Percentiles rank a stretch among this genome's conserved stretches.
These are phyloP conservation scores for Pipra filicauda DNA, from an alignment of 2,113 vertebrate species.

Conservation along the genomic window DNA sequence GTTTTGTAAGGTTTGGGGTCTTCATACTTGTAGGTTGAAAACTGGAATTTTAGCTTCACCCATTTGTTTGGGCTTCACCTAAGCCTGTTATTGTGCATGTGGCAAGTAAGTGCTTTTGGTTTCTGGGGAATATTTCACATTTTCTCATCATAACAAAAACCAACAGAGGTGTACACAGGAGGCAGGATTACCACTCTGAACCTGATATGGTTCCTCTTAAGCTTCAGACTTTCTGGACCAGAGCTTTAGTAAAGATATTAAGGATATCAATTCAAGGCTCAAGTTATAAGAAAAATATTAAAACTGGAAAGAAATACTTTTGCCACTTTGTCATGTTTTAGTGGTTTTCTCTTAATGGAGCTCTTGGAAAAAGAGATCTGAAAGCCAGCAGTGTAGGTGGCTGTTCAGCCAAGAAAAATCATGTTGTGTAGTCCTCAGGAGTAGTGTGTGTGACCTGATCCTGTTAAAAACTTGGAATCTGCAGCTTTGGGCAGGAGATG, in stretches of 20 bases:
- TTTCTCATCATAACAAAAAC: not conserved
- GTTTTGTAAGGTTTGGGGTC: not conserved
- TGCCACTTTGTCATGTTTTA: not conserved
- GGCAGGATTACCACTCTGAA: not conserved
- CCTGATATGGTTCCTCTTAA: not conserved
- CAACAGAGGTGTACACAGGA: not conserved
- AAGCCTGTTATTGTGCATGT: not conserved
- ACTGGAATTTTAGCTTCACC: not conserved
- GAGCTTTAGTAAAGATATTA: not conserved
- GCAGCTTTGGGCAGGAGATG: not conserved
- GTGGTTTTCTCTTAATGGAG: not conserved
- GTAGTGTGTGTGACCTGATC: not conserved
- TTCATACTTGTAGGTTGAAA: not conserved
- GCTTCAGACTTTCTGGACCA: not conserved
- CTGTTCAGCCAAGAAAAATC: not conserved
- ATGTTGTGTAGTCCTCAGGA: not conserved
- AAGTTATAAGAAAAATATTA: not conserved
- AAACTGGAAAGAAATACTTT: not conserved
- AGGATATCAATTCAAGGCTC: not conserved
- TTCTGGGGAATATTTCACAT: not conserved
- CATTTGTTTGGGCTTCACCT: not conserved
- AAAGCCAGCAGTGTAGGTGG: not conserved
- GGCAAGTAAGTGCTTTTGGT: not conserved
- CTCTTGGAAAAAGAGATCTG: not conserved
- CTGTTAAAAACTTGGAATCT: not conserved